Conservation (phyloP, 2,113 vertebrate genomes). For the Columbina picui region DNA sequence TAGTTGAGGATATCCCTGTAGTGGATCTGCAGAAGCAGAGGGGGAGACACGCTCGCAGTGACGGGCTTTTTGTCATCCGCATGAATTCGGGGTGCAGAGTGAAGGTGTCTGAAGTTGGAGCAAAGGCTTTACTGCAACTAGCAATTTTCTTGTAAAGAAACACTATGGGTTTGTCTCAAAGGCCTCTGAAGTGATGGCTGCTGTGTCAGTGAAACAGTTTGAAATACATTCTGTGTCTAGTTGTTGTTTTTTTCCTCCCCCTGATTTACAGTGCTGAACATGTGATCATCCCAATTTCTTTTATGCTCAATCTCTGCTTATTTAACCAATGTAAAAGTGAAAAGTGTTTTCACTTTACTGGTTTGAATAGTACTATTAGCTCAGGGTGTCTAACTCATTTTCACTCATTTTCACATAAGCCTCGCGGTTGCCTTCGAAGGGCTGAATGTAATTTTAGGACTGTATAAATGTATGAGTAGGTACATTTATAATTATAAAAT, state of each 20-base stretch:
- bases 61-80: accelerated
- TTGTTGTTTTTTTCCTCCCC: not conserved
- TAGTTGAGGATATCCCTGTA: slow-evolving; percentile 54
- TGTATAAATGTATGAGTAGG: too few species aligned
- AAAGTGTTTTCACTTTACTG: not conserved
- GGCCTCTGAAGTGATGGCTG: not conserved
- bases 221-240: not conserved
- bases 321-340: not conserved
- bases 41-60: accelerated
- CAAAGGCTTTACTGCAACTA: not conserved
- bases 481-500: too few species aligned
- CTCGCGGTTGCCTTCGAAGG: too few species aligned
- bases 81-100: not conserved
- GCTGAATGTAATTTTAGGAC: too few species aligned
- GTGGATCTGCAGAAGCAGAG: not conserved
- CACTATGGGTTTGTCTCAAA: not conserved
- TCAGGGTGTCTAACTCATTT: too few species aligned
- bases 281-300: not conserved
- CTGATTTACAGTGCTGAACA: not conserved
- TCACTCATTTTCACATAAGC: too few species aligned
- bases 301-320: not conserved
- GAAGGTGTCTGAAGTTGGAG: not conserved
- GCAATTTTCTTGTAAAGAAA: not conserved
- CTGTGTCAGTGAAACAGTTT: not conserved
- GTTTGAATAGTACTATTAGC: not conserved